Base-by-base conservation (phyloP, 2,113 vertebrate genomes). In the Paraplagusia blochii region DNA sequence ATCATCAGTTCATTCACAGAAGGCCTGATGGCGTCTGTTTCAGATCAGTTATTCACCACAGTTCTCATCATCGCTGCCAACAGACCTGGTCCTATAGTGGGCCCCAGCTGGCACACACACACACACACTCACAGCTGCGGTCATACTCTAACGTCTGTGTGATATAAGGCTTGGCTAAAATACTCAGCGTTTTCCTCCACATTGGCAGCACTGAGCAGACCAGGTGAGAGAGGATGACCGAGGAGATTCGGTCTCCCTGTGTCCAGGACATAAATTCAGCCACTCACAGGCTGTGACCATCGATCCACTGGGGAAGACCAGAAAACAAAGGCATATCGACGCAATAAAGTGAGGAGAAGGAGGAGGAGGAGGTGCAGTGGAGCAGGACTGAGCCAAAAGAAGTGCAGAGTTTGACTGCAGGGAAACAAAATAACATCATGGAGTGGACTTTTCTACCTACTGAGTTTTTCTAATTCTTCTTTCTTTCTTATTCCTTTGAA, bases 291-390 rank as follows among this genome's bases (percentile, higher is more conserved):
- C 66, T 52, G 62, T 76, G 74, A 80, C 72, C 72, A 83, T 71
- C 54, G 80, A 81, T 74, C 71, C 50, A 2, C 50, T 49, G 44
- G 56, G 68, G 63, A 73, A 77, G 67, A 80, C 65, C 53, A 69
- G 76, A 79, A 74, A 83, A 79, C 68, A 70, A 75, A 61, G 63
- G 66, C 76, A 82, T 78, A 72, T 74, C 49, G 71, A 84, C 59
- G 81, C 72, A 77, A 76, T 79, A 80, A 76, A 77, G 70, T 45
- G n/a, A 56, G 61, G 51, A 3, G 61, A 48, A 3, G n/a, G 35
- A 1, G 44, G 51, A n/a, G 49, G 52, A 18, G 43, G 22, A 45
- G 0, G n/a, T 50, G 40, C 7, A 34, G 22, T 36, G 33, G 17
- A 42, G 58, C 19, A 15, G 4, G 55, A 61, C 62, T 77, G 65